These are phyloP conservation scores for Dasyurus viverrinus DNA, from an alignment of 2,113 vertebrate genomes.

Conservation along the genomic window DNA sequence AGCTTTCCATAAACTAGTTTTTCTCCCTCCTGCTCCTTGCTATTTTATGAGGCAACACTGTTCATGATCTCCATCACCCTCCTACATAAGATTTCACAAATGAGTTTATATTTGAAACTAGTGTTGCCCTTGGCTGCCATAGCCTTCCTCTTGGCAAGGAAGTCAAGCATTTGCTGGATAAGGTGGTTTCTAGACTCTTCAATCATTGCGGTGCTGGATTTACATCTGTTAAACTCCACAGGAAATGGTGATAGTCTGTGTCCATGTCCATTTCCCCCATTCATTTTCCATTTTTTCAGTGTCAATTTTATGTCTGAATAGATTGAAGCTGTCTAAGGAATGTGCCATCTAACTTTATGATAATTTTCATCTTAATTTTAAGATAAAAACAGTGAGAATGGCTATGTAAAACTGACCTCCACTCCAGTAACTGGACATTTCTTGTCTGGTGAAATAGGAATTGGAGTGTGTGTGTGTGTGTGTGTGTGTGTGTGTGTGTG, in stretches of 20 bases:
- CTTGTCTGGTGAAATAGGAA: not conserved
- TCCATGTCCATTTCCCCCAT: not conserved
- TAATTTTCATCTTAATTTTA: not conserved
- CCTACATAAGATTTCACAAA: not conserved
- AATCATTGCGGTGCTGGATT: not conserved
- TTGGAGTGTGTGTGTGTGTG: not conserved
- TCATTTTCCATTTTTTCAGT: not conserved
- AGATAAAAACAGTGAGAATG: not conserved
- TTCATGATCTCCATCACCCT: conserved; percentile 1
- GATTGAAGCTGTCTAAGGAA: not conserved
- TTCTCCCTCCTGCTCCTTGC: not conserved
- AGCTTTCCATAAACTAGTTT: not conserved
- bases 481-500: no score
- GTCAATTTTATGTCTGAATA: not conserved
- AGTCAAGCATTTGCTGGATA: not conserved
- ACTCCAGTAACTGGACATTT: not conserved
- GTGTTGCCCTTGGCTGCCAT: not conserved
- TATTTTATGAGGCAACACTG: not conserved
- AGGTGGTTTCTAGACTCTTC: not conserved
- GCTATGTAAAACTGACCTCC: not conserved
- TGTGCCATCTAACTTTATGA: not conserved
- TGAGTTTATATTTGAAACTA: not conserved
- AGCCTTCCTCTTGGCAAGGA: not conserved
- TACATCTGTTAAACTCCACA: not conserved
- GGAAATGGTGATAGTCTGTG: not conserved